Evolutionary conservation across 2,113 vertebrate species (phyloP).

Genomic region (Alexandromys fortis): DNA sequence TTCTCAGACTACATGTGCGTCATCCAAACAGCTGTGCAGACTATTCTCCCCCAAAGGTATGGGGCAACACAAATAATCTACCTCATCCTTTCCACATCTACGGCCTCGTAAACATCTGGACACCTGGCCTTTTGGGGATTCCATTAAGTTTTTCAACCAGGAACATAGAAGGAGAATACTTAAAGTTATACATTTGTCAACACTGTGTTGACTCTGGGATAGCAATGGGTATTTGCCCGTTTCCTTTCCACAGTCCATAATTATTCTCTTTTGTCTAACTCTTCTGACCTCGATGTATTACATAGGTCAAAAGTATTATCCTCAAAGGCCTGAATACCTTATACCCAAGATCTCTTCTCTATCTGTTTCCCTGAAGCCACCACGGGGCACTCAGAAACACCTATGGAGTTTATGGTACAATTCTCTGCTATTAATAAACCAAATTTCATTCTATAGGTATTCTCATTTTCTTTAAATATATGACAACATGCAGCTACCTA

Average conservation of each 20-base stretch:
- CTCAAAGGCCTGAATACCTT: rapidly evolving
- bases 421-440: too few relatives aligned
- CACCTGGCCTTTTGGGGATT: rapidly evolving
- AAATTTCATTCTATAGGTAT: background rate
- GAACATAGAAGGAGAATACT: background rate
- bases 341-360: background rate
- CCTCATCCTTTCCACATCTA: background rate
- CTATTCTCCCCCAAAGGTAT: background rate
- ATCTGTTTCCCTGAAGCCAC: background rate
- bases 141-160: background rate
- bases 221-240: background rate
- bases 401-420: background rate
- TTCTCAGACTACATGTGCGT: background rate
- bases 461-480: background rate
- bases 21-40: too few relatives aligned
- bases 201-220: too few relatives aligned
- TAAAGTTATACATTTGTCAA: background rate
- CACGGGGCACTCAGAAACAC: background rate
- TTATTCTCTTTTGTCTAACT: background rate
- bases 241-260: background rate
- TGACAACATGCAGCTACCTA: background rate
- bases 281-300: background rate
- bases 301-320: background rate
- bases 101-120: too few relatives aligned
- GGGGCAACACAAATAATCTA: background rate